phyloP scores from a whole-genome alignment of 2,888 invertebrate species.

The Syritta pipiens region DNA sequence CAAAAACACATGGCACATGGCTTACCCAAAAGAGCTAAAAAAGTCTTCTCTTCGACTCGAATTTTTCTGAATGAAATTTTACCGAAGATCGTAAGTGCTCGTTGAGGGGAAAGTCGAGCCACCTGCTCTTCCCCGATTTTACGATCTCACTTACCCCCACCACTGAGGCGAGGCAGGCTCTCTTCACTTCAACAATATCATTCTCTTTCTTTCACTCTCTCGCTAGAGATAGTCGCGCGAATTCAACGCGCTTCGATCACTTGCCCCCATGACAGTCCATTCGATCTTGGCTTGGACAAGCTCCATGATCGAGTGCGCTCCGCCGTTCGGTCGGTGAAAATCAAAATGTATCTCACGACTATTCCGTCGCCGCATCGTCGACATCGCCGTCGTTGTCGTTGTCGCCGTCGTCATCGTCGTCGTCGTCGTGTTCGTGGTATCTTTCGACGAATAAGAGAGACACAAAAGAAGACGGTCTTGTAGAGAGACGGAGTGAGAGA shows the following conservation, averaged over 20 bases:
- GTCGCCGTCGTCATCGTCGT: not conserved
- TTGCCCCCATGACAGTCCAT: conserved; percentile 30
- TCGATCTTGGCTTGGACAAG: conserved; percentile 58
- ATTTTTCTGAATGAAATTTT: conserved; percentile 62
- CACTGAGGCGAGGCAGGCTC: not conserved
- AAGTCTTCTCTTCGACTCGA: conserved; percentile 10
- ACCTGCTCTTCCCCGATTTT: conserved; percentile 48
- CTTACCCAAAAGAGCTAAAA: conserved; percentile 2
- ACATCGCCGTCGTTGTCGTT: not conserved
- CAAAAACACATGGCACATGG: conserved; percentile 33
- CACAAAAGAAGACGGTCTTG: conserved; percentile 28
- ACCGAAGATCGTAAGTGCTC: conserved; percentile 34
- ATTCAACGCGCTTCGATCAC: conserved; percentile 8
- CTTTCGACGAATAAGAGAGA: conserved; percentile 59
- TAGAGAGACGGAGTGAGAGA: conserved; percentile 46
- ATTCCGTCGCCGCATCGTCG: not conserved
- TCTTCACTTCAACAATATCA: conserved; percentile 10
- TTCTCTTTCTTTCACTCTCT: conserved; percentile 40
- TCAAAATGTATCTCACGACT: conserved; percentile 33
- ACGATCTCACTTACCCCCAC: conserved; percentile 35
- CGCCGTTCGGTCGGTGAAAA: conserved; percentile 19
- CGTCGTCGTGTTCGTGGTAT: not conserved
- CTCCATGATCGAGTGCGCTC: conserved; percentile 46
- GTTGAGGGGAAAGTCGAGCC: conserved; percentile 26
- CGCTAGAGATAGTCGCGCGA: not conserved